Evolutionary conservation across 64 coral and sea anemone genomes (phyloP), one percentile per base, ranked within the genome.

Genomic region (Catalaphyllia jardinei): DNA sequence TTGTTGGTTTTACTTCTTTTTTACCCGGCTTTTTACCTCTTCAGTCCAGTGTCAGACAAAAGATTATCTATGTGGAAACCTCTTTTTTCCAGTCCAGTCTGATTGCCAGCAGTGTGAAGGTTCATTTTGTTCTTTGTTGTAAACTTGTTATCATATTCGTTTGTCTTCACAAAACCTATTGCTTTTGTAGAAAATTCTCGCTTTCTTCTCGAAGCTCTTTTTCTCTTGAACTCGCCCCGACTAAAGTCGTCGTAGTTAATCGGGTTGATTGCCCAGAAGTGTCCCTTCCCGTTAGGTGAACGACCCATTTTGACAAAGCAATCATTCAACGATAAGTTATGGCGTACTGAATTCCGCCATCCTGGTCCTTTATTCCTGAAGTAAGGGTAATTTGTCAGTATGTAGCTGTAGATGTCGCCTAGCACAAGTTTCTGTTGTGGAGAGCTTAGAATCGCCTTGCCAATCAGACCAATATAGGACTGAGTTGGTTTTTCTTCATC

Each of bases 221-320:
- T 92, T 19, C 90, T 55, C 24, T 76, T 92, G 74, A 87, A 92
- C 4, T 92, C 83, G 8, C 90, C 90, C 25, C 77, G 61, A 77
- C 90, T 87, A 31, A 92, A 92, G 73, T 92, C 90, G 27, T 92
- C 90, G 27, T 87, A 92, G 75, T 92, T 87, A 14, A 31, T 17
- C 0, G 90, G 90, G 55, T 92, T 92, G 46, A 92, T 92, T 16
- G 90, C 75, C 90, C 90, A 92, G 75, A 92, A 92, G 75, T 92
- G 90, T 64, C 90, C 90, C 30, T 92, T 92, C 13, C 90, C 90
- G 17, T 92, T 92, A 4, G 90, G 83, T 28, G 82, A 87, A 7
- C 90, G 83, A 71, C 83, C 90, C 62, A 92, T 42, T 76, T 92
- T 92, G 24, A 92, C 72, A 60, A 92, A 92, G 62, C 90, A 92